Conservation (phyloP, 2,888 invertebrate species). For the Patella ulyssiponensis region DNA sequence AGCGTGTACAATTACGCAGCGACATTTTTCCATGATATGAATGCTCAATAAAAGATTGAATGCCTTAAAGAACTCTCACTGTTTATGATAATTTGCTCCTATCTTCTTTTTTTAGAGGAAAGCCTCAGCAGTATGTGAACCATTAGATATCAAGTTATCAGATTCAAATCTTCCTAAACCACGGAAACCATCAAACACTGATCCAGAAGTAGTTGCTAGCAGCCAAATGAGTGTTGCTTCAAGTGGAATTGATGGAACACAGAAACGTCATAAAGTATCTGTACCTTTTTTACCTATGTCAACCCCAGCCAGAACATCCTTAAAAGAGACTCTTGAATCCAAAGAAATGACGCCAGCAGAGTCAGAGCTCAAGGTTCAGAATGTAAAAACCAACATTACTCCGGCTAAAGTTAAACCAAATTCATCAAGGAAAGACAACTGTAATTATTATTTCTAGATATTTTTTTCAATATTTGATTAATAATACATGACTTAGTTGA, state of each 20-base stretch:
- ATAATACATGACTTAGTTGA: too few species aligned
- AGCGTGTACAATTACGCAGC: too few species aligned
- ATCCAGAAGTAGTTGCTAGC: background rate
- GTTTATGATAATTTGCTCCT: background rate
- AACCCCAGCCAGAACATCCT: constrained; percentile 32
- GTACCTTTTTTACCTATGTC: constrained; percentile 50
- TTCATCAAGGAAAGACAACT: background rate
- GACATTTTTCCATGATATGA: too few species aligned
- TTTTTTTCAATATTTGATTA: too few species aligned
- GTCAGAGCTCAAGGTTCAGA: background rate
- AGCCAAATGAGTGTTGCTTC: constrained; percentile 7
- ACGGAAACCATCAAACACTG: background rate
- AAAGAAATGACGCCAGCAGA: background rate
- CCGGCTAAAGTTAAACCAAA: background rate
- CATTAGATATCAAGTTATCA: constrained; percentile 2
- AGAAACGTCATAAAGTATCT: constrained; percentile 44
- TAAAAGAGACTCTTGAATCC: background rate
- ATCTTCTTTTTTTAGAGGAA: constrained; percentile 28
- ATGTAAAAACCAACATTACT: background rate
- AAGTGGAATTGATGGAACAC: background rate
- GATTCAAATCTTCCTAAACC: background rate
- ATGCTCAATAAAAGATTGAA: too few species aligned
- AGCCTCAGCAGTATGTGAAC: constrained; percentile 25
- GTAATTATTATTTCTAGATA: too few species aligned
- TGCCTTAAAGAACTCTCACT: too few species aligned